Percentiles rank a stretch among this genome's conserved stretches.
Evolutionary conservation across 64 coral and sea anemone genomes (phyloP).

Genomic region (Pocillopora damicornis): DNA sequence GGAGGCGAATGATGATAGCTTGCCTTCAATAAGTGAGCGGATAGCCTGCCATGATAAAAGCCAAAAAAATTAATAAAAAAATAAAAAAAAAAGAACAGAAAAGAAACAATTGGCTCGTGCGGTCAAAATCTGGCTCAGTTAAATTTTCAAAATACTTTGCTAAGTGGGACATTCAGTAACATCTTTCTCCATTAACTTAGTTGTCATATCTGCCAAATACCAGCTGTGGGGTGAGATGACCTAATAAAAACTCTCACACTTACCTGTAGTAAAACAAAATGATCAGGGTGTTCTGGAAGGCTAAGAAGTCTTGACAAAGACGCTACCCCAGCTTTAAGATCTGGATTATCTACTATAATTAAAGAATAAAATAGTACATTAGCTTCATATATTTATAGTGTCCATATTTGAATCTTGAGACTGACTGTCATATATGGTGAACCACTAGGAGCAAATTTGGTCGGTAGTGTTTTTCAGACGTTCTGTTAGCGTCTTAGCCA

Average conservation of each 20-base stretch:
- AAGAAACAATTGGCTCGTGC: neutral
- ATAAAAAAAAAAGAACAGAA: neutral
- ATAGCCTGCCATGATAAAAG: conserved; percentile 54
- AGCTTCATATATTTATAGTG: neutral
- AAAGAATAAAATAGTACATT: neutral
- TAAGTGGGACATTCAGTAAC: no score
- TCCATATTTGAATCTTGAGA: neutral
- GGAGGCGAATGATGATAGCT: conserved; percentile 47
- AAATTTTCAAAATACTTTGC: no score
- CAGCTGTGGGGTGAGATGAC: no score
- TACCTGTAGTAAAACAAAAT: conserved; percentile 91
- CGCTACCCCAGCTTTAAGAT: conserved; percentile 84
- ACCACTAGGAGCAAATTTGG: no score
- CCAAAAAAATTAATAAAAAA: neutral
- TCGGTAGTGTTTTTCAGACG: no score
- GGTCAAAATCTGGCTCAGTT: no score
- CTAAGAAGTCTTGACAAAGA: conserved; percentile 84
- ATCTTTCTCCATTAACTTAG: no score
- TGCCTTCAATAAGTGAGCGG: conserved; percentile 74
- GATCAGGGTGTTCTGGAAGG: conserved; percentile 84
- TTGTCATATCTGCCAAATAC: no score
- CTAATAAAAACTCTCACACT: neutral
- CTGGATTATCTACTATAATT: conserved; percentile 82
- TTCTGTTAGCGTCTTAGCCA: no score
- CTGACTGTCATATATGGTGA: no score